phyloP scores from a whole-genome alignment of 2,113 vertebrate genomes.

The Aleadryas rufinucha region DNA sequence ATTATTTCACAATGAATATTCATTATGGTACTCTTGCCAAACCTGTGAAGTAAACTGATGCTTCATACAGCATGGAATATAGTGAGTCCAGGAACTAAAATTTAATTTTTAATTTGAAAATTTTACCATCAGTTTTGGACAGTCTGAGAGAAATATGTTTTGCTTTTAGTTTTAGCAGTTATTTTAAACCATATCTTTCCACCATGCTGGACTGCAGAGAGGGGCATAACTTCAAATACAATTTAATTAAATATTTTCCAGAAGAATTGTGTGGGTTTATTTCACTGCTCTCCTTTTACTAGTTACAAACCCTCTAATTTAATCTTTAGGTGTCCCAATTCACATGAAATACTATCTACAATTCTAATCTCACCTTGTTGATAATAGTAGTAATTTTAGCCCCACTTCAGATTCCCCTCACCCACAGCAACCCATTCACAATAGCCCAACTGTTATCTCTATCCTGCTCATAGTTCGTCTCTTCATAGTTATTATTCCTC shows the following conservation, averaged over 20 bases:
- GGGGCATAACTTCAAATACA: not conserved
- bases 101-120: not conserved
- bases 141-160: not conserved
- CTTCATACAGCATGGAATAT: not conserved
- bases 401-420: not conserved
- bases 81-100: not conserved
- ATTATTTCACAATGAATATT: slow-evolving; percentile 1
- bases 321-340: not conserved
- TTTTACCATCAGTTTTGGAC: not conserved
- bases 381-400: not conserved
- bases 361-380: not conserved
- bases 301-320: not conserved
- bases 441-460: not conserved
- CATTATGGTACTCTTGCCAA: slow-evolving; percentile 3
- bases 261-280: accelerated
- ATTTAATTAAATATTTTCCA: not conserved
- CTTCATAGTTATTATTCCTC: not conserved
- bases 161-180: not conserved
- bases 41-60: not conserved
- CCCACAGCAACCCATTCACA: not conserved
- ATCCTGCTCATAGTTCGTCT: not conserved
- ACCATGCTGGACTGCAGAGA: not conserved
- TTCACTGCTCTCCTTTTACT: not conserved
- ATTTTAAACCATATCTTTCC: not conserved
- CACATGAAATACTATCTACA: not conserved